Evolutionary conservation across 2,888 invertebrate species (phyloP).

Genomic region (Chloroclystis v-ata): DNA sequence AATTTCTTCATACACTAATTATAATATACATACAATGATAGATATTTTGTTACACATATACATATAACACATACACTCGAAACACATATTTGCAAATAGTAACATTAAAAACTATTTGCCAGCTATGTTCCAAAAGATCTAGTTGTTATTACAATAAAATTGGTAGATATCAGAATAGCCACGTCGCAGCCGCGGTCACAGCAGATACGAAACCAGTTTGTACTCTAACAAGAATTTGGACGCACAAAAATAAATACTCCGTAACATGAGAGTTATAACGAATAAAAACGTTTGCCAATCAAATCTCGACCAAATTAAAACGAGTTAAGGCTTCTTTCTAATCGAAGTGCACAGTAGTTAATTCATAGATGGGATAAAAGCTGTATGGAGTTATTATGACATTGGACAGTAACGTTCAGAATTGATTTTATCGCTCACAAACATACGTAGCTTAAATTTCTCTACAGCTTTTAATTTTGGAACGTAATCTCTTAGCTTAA

Average conservation of each 20-base stretch:
- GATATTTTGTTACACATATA: too few relatives aligned
- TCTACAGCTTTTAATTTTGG: conserved; percentile 30
- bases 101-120: too few relatives aligned
- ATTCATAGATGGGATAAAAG: conserved; percentile 54
- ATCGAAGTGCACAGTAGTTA: conserved; percentile 45
- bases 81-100: too few relatives aligned
- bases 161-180: conserved; percentile 54
- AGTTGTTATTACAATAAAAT: conserved; percentile 49
- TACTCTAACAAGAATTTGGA: conserved; percentile 75
- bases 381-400: conserved; percentile 73
- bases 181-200: conserved; percentile 52
- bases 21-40: too few relatives aligned
- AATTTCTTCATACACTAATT: too few relatives aligned
- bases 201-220: conserved; percentile 70
- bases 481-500: too few relatives aligned
- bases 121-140: too few relatives aligned
- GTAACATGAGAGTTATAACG: conserved; percentile 70
- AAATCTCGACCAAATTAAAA: conserved; percentile 50
- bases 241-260: conserved; percentile 72
- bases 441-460: conserved; percentile 60
- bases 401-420: conserved; percentile 70
- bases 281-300: conserved; percentile 48
- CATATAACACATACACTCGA: too few relatives aligned
- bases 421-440: conserved; percentile 68
- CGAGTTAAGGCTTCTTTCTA: conserved; percentile 53